A percentile compares a stretch with the other conserved stretches of the same genome.
These are phyloP conservation scores for Napeogenes inachia DNA, from an alignment of 2,888 invertebrate species.

Conservation along the genomic window DNA sequence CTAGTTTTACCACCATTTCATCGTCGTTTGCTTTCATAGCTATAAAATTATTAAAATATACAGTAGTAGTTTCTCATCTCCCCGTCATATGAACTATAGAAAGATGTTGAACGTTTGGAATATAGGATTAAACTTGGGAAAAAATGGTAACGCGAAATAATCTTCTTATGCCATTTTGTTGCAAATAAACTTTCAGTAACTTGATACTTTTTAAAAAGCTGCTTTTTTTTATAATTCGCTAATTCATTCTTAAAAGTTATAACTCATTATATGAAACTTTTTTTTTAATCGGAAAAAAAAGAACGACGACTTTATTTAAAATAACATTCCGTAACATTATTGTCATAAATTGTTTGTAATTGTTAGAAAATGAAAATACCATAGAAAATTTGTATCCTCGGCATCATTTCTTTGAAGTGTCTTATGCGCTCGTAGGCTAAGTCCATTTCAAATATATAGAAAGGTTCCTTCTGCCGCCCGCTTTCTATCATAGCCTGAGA, in stretches of 20 bases:
- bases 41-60: slow-evolving; percentile 30
- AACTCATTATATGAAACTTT: too few species aligned
- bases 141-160: too few species aligned
- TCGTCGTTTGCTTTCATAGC: slow-evolving; percentile 47
- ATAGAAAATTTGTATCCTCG: slow-evolving; percentile 44
- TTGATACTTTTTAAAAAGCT: too few species aligned
- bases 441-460: slow-evolving; percentile 43
- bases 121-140: too few species aligned
- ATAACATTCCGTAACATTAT: too few species aligned
- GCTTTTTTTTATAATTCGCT: too few species aligned
- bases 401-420: slow-evolving; percentile 40
- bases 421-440: slow-evolving; percentile 39
- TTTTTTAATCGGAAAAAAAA: too few species aligned
- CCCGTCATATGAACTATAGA: too few species aligned
- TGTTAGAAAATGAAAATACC: slow-evolving; percentile 39
- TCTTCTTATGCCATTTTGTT: too few species aligned
- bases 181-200: too few species aligned
- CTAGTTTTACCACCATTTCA: slow-evolving; percentile 41
- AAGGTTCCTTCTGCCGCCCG: slow-evolving; percentile 41
- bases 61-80: too few species aligned
- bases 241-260: too few species aligned
- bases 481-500: slow-evolving; percentile 39
- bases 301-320: not conserved
- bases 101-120: not conserved
- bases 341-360: not conserved